Base-by-base conservation (phyloP, 2,888 invertebrate species). In the Nudaria mundana region DNA sequence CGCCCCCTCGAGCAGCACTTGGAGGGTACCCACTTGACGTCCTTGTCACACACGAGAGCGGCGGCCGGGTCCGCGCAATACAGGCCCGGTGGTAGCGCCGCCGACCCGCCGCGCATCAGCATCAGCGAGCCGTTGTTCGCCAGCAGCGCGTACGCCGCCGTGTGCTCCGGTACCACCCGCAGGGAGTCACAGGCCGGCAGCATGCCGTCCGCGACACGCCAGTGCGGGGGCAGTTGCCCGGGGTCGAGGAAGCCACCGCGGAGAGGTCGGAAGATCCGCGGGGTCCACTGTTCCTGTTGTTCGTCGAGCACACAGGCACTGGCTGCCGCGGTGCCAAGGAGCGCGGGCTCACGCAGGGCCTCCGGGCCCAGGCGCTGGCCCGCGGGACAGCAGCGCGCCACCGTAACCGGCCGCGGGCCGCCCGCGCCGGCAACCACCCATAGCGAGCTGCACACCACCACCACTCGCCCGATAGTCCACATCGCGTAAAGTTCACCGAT, bases 1-100 rank as follows among this genome's bases (percentile, higher is more conserved):
- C 91, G 91, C 32, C 90, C 87, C 34, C 86, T 84, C 2, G 93
- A 93, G 71, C 96, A 96, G 66, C 96, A 96, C 76, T 94, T 94
- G 65, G 89, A 85, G 67, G 48, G 82, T 78, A 51, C 77, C 78
- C 37, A 79, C 72, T 58, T 42, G 28, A 60, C 76, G 52, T 76
- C 79, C 44, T 77, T 83, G 2, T 71, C 68, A 70, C 95, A 95
- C 3, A 93, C 91, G 3, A 95, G 78, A 5, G 93, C 91, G 2
- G 90, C 91, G 11, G 86, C 86, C 23, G 90, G 81, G 69, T 95
- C 95, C 26, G 93, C 90, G 74, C 96, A 96, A 74, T 91, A 95
- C 25, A 91, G 87, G 1, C 73, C 71, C 0, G 93, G 91, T 4
- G 91, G 80, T 41, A 93, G 72, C 30, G 84, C 56, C 24, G 35